Base-by-base conservation (phyloP, 2,888 invertebrate species). In the Drosophila dives region DNA sequence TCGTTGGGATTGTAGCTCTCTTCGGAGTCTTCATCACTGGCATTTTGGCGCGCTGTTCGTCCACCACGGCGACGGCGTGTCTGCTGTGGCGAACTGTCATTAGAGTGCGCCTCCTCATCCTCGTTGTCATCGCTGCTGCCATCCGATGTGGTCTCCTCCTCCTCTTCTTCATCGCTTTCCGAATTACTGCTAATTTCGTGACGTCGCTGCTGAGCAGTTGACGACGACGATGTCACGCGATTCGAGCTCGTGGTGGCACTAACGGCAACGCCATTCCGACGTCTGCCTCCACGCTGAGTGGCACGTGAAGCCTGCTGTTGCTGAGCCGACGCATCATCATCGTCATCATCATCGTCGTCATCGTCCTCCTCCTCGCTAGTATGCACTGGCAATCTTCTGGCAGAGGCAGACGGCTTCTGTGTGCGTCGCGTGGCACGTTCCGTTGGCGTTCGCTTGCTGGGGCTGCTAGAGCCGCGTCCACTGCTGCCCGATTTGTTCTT, bases 1-100 rank as follows among this genome's bases (percentile, higher is more conserved):
- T 90, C 91, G 55, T 93, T 93, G 11, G 94, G 94, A 64, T 94
- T 94, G 76, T 94, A 95, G 80, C 94, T 93, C 20, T 94, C 95
- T 73, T 94, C 94, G 0, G 95, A 94, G 81, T 94, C 94, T 40
- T 83, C 90, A 62, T 92, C 93, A 42, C 71, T 68, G 17, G 68
- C 68, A 26, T 74, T 79, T 49, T 78, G 79, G 40, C 72, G 75
- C n/a, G 70, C 64, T 32, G 80, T 58, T 11, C 77, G 80, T 11
- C 77, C 85, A 3, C 86, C 72, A 29, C 84, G 83, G n/a, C 26
- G n/a, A 7, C 78, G 71, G 48, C 74, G 74, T 2, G 71, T 26
- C 38, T 85, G 84, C n/a, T 82, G 69, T 6, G 81, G 73, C 29
- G 81, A 75, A 67, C 81, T 75, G 33, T 45, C 81, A 51, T 87